A percentile compares a stretch with the other conserved stretches of the same genome.
These are phyloP conservation scores for Athalia cordata DNA, from an alignment of 2,888 invertebrate genomes.

Conservation along the genomic window DNA sequence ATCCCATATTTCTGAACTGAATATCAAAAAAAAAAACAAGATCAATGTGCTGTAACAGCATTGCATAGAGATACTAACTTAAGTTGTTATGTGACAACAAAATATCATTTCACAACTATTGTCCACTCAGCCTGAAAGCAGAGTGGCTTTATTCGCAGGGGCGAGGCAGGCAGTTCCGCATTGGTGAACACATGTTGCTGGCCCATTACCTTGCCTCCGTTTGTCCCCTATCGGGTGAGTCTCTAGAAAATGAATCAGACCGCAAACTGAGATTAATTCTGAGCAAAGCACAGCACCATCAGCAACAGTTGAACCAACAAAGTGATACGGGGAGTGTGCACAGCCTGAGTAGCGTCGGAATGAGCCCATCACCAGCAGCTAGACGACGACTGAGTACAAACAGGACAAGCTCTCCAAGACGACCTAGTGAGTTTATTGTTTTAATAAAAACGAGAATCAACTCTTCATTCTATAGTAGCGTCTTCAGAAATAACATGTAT, in stretches of 20 bases:
- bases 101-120: conserved; percentile 30
- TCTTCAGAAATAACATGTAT: not conserved
- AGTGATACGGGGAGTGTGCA: conserved; percentile 68
- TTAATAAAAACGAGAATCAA: conserved; percentile 26
- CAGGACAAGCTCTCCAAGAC: conserved; percentile 74
- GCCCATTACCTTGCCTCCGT: conserved; percentile 88
- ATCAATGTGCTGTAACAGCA: not conserved
- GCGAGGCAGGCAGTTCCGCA: conserved; percentile 89
- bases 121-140: conserved; percentile 84
- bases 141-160: conserved; percentile 98
- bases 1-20: no score
- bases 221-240: conserved; percentile 89
- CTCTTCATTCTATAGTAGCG: conserved; percentile 33
- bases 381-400: conserved; percentile 74
- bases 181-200: conserved; percentile 88
- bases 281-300: conserved; percentile 93
- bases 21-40: not conserved
- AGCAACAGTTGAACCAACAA: conserved; percentile 87
- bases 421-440: conserved; percentile 70
- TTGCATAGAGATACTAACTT: conserved; percentile 10
- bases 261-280: conserved; percentile 89
- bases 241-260: conserved; percentile 89
- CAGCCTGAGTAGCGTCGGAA: conserved; percentile 63
- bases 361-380: conserved; percentile 74
- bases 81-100: no score